A percentile compares a stretch with the other conserved stretches of the same genome.
Conservation (phyloP, 23 tunicate species). For the Ciona savignyi region DNA sequence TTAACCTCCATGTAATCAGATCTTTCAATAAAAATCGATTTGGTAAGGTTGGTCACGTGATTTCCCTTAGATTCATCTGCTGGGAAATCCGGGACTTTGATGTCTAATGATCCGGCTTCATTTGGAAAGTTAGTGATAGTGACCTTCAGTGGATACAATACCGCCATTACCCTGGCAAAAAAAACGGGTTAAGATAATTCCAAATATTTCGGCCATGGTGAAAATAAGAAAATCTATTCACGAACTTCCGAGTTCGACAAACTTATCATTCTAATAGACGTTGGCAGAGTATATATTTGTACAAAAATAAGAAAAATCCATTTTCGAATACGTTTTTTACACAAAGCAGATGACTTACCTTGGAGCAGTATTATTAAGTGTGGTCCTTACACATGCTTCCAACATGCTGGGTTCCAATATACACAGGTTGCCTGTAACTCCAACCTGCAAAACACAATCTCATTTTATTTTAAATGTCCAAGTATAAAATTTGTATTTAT, state of each 20-base stretch:
- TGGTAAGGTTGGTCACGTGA: conserved; percentile 20
- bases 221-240: too few relatives aligned
- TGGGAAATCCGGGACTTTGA: conserved; percentile 72
- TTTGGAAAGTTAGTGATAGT: conserved; percentile 66
- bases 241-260: too few relatives aligned
- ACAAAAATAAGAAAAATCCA: too few relatives aligned
- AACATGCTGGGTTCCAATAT: conserved; percentile 70
- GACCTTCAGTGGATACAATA: conserved; percentile 72
- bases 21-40: conserved; percentile 49
- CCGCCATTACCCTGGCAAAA: conserved; percentile 80
- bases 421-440: conserved; percentile 77
- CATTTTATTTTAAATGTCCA: too few relatives aligned
- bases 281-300: too few relatives aligned
- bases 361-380: conserved; percentile 62
- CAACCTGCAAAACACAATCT: too few relatives aligned
- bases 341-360: conserved; percentile 45
- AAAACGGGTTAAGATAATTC: too few relatives aligned
- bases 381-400: conserved; percentile 74
- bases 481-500: too few relatives aligned
- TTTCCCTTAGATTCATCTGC: conserved; percentile 68
- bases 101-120: not conserved
- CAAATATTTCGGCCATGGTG: too few relatives aligned
- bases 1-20: conserved; percentile 49
- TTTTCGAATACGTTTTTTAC: too few relatives aligned
- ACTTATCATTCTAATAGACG: too few relatives aligned